These are phyloP conservation scores for Drosophila teissieri DNA, from an alignment of 1,140 invertebrate genomes.

Conservation along the genomic window DNA sequence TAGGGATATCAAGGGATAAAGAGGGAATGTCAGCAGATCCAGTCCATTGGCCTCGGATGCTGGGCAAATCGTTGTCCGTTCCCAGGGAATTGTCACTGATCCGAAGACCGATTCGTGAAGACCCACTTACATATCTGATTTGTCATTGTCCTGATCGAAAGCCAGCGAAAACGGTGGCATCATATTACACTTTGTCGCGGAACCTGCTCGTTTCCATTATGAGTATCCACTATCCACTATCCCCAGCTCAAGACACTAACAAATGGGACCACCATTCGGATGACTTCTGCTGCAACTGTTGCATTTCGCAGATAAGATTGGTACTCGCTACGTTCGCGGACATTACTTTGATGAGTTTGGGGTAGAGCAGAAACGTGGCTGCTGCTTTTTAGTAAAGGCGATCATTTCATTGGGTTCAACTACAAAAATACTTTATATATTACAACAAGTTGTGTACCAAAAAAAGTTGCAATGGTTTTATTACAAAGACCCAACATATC, in stretches of 20 bases:
- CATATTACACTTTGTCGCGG: conserved; percentile 60
- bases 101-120: conserved; percentile 43
- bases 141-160: conserved; percentile 56
- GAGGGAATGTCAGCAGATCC: neutral
- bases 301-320: conserved; percentile 67
- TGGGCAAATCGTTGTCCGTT: neutral
- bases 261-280: conserved; percentile 69
- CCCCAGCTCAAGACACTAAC: conserved; percentile 36
- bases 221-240: neutral
- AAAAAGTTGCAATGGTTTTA: too few species aligned
- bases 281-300: conserved; percentile 42
- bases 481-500: too few species aligned
- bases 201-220: conserved; percentile 11
- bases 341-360: neutral
- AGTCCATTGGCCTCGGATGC: neutral
- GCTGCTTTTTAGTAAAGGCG: too few species aligned
- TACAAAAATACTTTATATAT: too few species aligned
- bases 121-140: conserved; percentile 71
- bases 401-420: too few species aligned
- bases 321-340: neutral
- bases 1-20: too few species aligned
- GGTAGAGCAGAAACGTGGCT: too few species aligned
- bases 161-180: conserved; percentile 24
- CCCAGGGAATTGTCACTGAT: conserved; percentile 53
- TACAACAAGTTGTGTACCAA: too few species aligned